These are phyloP conservation scores for Chrysina gloriosa DNA, from an alignment of 2,888 invertebrate species.

Conservation along the genomic window DNA sequence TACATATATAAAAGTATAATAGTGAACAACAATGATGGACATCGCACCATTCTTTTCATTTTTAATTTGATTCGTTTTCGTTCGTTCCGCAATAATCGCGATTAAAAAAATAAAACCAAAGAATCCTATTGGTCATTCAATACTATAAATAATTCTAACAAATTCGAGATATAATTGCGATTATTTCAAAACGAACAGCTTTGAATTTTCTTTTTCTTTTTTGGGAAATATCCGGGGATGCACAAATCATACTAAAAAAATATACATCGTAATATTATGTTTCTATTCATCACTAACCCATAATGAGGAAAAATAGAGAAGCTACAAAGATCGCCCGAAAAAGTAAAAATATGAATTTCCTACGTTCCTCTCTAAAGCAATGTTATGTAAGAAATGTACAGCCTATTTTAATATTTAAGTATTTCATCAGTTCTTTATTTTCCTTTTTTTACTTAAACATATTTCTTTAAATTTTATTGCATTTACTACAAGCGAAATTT, in stretches of 20 bases:
- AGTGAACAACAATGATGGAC: constrained; percentile 7
- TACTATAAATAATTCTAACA: too few relatives aligned
- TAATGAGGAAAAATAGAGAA: not conserved
- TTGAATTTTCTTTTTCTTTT: not conserved
- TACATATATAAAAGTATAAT: constrained; percentile 29
- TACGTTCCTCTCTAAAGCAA: not conserved
- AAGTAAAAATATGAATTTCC: not conserved
- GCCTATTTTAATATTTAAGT: constrained; percentile 11
- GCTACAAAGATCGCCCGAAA: not conserved
- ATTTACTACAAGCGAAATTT: not conserved
- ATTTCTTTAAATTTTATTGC: not conserved
- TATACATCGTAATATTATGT: not conserved
- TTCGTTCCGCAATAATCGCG: not conserved
- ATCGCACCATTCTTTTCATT: not conserved
- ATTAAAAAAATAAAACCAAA: not conserved
- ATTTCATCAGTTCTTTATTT: constrained; percentile 22
- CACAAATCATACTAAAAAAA: not conserved
- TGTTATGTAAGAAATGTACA: constrained; percentile 10
- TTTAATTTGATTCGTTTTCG: not conserved
- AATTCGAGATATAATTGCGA: too few relatives aligned
- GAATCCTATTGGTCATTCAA: not conserved
- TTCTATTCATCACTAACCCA: not conserved
- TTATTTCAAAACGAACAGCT: not conserved
- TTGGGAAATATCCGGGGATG: not conserved
- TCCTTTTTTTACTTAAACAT: too few relatives aligned